Evolutionary conservation across 2,888 invertebrate species (phyloP), one percentile per base, ranked within the genome.

Genomic region (Heliconius ismenius): DNA sequence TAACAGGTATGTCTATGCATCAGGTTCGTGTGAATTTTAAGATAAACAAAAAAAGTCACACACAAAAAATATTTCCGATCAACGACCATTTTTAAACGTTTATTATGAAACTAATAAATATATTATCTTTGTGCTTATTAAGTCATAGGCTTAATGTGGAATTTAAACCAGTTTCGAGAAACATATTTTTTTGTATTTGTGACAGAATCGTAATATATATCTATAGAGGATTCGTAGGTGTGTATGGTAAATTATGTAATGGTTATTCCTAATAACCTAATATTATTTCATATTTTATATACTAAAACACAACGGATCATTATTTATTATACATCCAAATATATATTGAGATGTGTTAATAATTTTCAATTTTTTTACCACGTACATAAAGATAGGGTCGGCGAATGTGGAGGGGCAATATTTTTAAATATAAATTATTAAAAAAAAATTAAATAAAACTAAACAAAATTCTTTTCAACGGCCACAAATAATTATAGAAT

Each of bases 1-100:
- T 78, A 74, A 43, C 69, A 79, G 78, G 76, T 78, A 75, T 72
- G 73, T 67, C 73, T 18, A 18, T 26, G 24, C 39, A 60, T 63
- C 39, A 36, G 21, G 60, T 68, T 70, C 69, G 62, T 76, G 70
- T 77, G 70, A 75, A 75, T 70, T 75, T 70, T 78, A 60, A 39
- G 43, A 77, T 58, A 60, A 32, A 75, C 43, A 77, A 76, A 77
- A 70, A 24, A 67, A 39, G 39, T 67, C 39, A 54, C 49, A 28
- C 39, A 62, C 43, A 76, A 76, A 76, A 73, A 76, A 73, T 69
- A 24, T 62, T 72, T 39, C 10, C 28, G n/a, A 65, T 28, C 43
- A 65, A 65, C 28, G 39, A 65, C 60, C 43, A 39, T 39, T 72
- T 76, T 72, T 69, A 67, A 39, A 67, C 67, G 15, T 39, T n/a